Evolutionary conservation across 2,113 vertebrate genomes (phyloP).

Genomic region (Centropristis striata): DNA sequence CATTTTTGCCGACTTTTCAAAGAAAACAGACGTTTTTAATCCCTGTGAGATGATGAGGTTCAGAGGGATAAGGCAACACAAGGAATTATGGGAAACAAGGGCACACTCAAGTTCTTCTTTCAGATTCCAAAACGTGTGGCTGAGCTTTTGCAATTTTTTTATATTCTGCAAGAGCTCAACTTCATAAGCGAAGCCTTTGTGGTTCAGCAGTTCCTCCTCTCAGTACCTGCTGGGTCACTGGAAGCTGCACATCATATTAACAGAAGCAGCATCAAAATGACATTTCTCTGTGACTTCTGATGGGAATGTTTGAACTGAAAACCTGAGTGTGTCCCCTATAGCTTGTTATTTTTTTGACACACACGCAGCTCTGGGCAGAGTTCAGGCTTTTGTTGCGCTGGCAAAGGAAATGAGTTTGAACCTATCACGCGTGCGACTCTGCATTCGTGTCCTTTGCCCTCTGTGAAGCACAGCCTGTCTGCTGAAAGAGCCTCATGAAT

Average conservation of each 20-base stretch:
- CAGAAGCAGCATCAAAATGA: constrained; percentile 11
- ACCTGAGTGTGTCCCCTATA: constrained; percentile 10
- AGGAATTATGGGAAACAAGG: no score
- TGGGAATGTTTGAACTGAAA: not conserved
- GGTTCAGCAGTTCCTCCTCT: constrained; percentile 1
- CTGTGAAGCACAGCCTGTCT: constrained; percentile 29
- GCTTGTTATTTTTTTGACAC: constrained; percentile 7
- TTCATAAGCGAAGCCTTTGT: not conserved
- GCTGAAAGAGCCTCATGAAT: constrained; percentile 21
- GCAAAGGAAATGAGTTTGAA: constrained; percentile 29
- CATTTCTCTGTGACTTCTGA: constrained; percentile 14
- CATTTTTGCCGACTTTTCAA: no score
- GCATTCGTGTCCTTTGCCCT: constrained; percentile 33
- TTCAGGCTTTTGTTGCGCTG: not conserved
- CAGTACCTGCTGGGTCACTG: constrained; percentile 17
- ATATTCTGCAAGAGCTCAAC: not conserved
- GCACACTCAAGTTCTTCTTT: no score
- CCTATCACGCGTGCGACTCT: not conserved
- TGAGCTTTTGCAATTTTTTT: no score
- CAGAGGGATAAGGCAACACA: no score
- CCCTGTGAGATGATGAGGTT: no score
- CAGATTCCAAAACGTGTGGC: no score
- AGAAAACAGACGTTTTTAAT: no score
- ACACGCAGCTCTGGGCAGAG: not conserved
- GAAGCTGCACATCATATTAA: constrained; percentile 12